phyloP scores from a whole-genome alignment of 2,113 vertebrate genomes.

The Platichthys flesus region DNA sequence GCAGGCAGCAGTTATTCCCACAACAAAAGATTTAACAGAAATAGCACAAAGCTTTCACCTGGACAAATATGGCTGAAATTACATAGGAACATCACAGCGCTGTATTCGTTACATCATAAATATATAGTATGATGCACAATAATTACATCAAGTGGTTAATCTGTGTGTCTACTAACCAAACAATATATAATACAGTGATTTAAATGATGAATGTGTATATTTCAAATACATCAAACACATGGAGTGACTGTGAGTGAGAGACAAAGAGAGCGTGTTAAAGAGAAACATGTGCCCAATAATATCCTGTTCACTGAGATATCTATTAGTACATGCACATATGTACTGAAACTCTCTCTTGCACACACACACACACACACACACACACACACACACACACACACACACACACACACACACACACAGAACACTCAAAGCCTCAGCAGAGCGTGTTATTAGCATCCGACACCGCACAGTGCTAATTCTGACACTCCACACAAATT shows the following conservation, averaged over 20 bases:
- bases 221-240: background rate
- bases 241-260: background rate
- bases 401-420: slow-evolving; percentile 18
- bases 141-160: slow-evolving; percentile 2
- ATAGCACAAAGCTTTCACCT: slow-evolving; percentile 55
- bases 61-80: slow-evolving; percentile 42
- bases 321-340: slow-evolving; percentile 12
- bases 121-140: background rate
- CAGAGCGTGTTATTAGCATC: slow-evolving; percentile 81
- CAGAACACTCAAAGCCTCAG: slow-evolving; percentile 55
- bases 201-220: background rate
- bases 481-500: slow-evolving; percentile 76
- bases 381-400: slow-evolving; percentile 16
- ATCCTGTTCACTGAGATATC: slow-evolving; percentile 24
- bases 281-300: slow-evolving; percentile 17
- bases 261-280: background rate
- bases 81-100: background rate
- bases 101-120: background rate
- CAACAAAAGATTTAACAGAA: slow-evolving; percentile 59
- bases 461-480: slow-evolving; percentile 60
- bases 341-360: slow-evolving; percentile 25
- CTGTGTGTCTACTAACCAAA: background rate
- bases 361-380: slow-evolving; percentile 13
- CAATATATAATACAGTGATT: background rate
- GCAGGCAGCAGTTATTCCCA: slow-evolving; percentile 50